phyloP scores from a whole-genome alignment of 2,888 invertebrate genomes.

The Caenorhabditis sp. region DNA sequence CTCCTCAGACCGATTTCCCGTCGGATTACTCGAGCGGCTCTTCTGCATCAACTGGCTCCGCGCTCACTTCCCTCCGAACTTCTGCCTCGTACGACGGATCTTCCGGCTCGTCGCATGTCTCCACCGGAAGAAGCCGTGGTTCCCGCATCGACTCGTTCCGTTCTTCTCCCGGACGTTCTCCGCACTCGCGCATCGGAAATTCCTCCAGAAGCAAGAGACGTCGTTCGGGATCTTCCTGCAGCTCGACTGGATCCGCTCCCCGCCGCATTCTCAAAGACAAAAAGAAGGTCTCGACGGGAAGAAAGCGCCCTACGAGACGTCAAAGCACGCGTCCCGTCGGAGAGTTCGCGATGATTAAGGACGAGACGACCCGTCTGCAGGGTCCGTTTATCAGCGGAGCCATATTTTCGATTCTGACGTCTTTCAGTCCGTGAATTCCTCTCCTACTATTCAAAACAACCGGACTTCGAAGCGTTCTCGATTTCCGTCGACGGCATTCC shows the following conservation, averaged over 20 bases:
- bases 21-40: neutral
- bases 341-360: too few species aligned
- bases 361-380: too few species aligned
- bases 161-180: neutral
- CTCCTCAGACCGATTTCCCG: too few species aligned
- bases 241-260: too few species aligned
- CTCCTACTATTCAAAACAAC: neutral
- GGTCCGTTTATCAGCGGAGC: too few species aligned
- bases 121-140: neutral
- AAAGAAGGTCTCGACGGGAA: too few species aligned
- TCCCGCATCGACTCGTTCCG: slow-evolving; percentile 19
- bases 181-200: neutral
- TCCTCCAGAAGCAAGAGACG: too few species aligned
- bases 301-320: too few species aligned
- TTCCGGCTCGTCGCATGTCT: slow-evolving; percentile 1
- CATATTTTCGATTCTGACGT: neutral
- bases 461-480: slow-evolving; percentile 33
- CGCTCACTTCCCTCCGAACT: too few species aligned
- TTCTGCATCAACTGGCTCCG: neutral
- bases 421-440: slow-evolving; percentile 26
- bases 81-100: slow-evolving; percentile 17
- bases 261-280: too few species aligned
- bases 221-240: too few species aligned
- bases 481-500: slow-evolving; percentile 33
- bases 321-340: too few species aligned